Base-by-base conservation (phyloP, 2,113 vertebrate genomes). In the Hymenochirus boettgeri region DNA sequence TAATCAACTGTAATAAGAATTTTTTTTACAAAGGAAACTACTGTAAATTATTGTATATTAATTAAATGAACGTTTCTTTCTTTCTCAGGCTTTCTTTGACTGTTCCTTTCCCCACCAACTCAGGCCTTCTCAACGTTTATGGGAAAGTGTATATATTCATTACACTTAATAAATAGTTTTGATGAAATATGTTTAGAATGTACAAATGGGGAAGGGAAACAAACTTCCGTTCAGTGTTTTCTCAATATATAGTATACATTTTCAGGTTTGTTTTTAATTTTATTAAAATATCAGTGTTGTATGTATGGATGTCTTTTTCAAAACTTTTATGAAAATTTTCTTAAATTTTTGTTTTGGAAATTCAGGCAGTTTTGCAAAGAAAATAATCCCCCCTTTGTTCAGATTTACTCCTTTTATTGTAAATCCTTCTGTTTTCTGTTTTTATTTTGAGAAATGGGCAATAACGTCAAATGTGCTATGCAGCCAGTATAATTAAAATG, bases 1-100 rank as follows among this genome's bases (percentile, higher is more conserved):
- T 86, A 88, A 89, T 86, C 82, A 79, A 82, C 84, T 90, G 85
- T 80, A 83, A 90, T 85, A 78, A 42, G 3, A 2, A 84, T 86
- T 92, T 67, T 86, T 91, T 35, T n/a, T 85, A 85, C 73, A 80
- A 82, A 82, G 79, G 73, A 83, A 85, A 84, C 81, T 84, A 80
- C 87, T 97, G 95, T 98, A 97, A 90, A 96, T 95, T 90, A 91
- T 87, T 97, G 94, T 98, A 96, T 92, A 90, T 91, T 91, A 82
- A 94, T 94, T 92, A 87, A 86, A 91, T 89, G 83, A 91, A 88
- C 87, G 27, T 59, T 67, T 90, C 76, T 81, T 73, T 27, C 86
- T 81, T 76, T 83, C 88, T 90, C 89, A 91, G 91, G 90, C 90
- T 92, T 90, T 88, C 88, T 89, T 85, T 86, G 82, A 89, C 88